Evolutionary conservation across 2,797 vertebrate species (phyloP).

Genomic region (Ibycter americanus): DNA sequence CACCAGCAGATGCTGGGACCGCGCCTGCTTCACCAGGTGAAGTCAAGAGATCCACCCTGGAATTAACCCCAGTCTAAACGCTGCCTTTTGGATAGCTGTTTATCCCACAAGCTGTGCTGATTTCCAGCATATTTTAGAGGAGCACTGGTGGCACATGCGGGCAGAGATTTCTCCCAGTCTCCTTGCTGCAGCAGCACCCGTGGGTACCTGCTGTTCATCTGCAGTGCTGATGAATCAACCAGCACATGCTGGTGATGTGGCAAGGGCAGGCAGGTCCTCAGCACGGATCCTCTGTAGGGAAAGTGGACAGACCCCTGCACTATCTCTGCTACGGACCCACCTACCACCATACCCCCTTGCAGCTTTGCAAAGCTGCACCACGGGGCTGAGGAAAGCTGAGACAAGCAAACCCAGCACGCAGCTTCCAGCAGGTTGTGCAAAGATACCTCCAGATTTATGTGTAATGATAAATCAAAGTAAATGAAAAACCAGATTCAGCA

Average conservation of each 20-base stretch:
- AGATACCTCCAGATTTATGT: neutral
- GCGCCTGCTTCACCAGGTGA: fast-evolving
- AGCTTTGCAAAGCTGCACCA: neutral
- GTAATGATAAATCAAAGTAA: conserved; percentile 11
- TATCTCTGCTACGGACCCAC: neutral
- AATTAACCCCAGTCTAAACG: fast-evolving
- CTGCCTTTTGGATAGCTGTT: neutral
- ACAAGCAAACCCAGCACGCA: neutral
- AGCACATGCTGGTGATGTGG: fast-evolving
- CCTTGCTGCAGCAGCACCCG: neutral
- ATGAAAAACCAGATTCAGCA: conserved; percentile 19
- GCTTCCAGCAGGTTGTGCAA: neutral
- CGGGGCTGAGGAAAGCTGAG: neutral
- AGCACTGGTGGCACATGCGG: fast-evolving
- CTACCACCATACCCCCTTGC: no score
- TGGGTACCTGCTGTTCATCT: neutral
- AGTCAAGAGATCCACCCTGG: neutral
- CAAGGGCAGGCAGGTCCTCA: neutral
- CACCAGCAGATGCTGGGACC: neutral
- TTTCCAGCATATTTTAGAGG: neutral
- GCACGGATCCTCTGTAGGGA: neutral
- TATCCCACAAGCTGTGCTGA: neutral
- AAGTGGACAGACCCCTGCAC: fast-evolving
- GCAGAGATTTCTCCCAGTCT: neutral
- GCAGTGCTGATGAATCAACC: neutral